These are phyloP conservation scores for Slavum lentiscoides DNA, from an alignment of 2,888 invertebrate genomes.

Conservation along the genomic window DNA sequence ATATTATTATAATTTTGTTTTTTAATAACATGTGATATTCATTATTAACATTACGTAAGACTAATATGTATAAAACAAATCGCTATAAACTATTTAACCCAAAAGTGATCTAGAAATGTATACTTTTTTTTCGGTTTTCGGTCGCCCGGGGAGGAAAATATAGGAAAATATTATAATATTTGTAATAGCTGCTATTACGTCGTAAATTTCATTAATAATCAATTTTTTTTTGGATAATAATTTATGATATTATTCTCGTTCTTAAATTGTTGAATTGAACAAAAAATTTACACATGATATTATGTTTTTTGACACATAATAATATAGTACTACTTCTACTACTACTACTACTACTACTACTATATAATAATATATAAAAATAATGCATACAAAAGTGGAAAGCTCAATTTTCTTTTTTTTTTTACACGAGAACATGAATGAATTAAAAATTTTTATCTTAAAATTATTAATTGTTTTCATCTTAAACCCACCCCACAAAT, in stretches of 20 bases:
- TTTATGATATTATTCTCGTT: neutral
- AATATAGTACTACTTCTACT: neutral
- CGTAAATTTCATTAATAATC: neutral
- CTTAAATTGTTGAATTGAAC: neutral
- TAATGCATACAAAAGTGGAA: slow-evolving; percentile 12
- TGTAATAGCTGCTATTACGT: neutral
- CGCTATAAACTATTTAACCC: slow-evolving; percentile 26
- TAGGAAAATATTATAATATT: neutral
- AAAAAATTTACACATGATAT: neutral
- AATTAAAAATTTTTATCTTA: neutral
- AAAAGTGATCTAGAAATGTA: slow-evolving; percentile 34
- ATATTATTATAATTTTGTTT: slow-evolving; percentile 8
- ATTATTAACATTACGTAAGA: slow-evolving; percentile 50
- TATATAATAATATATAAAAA: slow-evolving; percentile 11
- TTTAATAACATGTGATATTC: slow-evolving; percentile 50
- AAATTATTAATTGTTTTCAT: slow-evolving; percentile 21
- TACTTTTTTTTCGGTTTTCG: slow-evolving; percentile 12
- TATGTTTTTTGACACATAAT: neutral
- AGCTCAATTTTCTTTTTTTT: slow-evolving; percentile 49
- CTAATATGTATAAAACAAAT: slow-evolving; percentile 45
- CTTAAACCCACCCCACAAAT: neutral
- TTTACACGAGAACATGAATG: slow-evolving; percentile 2
- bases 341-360: too few species aligned
- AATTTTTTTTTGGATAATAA: neutral
- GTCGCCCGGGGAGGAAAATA: slow-evolving; percentile 7